These are phyloP conservation scores for Aphis craccivora DNA, from an alignment of 1,140 invertebrate genomes.

Conservation along the genomic window DNA sequence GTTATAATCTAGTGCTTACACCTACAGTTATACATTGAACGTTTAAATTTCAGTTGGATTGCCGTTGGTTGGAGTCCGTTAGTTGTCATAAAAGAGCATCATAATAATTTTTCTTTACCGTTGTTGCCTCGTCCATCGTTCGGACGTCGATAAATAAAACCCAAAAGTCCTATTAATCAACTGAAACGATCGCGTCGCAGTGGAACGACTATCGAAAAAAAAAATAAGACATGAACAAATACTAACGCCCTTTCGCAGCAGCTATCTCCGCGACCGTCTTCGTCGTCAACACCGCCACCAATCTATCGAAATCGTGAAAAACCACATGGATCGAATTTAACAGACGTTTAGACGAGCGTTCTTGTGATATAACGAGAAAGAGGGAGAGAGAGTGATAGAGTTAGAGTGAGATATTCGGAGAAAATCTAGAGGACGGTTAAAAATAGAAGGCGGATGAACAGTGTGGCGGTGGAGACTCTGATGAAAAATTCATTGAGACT, in stretches of 20 bases:
- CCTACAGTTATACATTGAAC: neutral
- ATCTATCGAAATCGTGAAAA: neutral
- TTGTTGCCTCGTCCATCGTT: neutral
- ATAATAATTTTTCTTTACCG: constrained; percentile 38
- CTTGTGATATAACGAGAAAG: neutral
- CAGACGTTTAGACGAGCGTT: neutral
- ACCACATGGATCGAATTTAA: constrained; percentile 13
- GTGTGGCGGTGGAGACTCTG: neutral
- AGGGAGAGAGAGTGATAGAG: neutral
- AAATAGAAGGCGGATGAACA: neutral
- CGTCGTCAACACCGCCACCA: neutral
- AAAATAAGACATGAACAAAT: neutral
- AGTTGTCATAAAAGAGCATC: neutral
- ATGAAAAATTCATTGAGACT: constrained; percentile 41
- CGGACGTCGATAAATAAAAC: constrained; percentile 37
- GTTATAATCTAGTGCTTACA: neutral
- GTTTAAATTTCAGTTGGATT: neutral
- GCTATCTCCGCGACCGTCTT: neutral
- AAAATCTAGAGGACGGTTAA: neutral
- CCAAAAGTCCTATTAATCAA: constrained; percentile 54
- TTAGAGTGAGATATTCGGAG: neutral
- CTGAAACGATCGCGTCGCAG: neutral
- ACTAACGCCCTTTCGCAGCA: neutral
- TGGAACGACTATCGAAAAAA: neutral
- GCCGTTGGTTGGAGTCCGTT: too few species aligned